phyloP scores from a whole-genome alignment of 2,797 vertebrate species.

The Gila robusta region DNA sequence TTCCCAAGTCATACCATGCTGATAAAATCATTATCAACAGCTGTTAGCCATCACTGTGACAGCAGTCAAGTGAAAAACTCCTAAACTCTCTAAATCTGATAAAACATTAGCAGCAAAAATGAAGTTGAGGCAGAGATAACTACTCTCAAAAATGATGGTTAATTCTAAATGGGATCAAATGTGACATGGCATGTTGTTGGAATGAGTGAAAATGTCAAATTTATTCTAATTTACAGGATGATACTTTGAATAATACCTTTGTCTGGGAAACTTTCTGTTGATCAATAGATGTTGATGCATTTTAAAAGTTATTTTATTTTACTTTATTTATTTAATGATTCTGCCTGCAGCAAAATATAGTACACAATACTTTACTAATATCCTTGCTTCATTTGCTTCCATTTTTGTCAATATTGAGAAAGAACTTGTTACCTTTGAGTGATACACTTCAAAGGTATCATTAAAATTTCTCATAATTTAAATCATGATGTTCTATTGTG shows the following conservation, averaged over 20 bases:
- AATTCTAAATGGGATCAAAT: slow-evolving; percentile 16
- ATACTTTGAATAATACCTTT: slow-evolving; percentile 3
- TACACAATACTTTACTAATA: slow-evolving; percentile 8
- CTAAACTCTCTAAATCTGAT: slow-evolving; percentile 26
- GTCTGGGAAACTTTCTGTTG: neutral
- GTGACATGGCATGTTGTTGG: neutral
- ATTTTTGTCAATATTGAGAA: slow-evolving; percentile 11
- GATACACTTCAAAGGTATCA: neutral
- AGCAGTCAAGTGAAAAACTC: slow-evolving; percentile 46
- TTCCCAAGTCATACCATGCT: slow-evolving; percentile 45
- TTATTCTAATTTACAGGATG: neutral
- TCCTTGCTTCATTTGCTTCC: neutral
- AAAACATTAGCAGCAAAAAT: slow-evolving; percentile 46
- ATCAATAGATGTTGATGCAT: neutral
- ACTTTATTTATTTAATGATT: slow-evolving; percentile 1
- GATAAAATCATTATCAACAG: slow-evolving; percentile 42
- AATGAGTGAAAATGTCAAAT: neutral
- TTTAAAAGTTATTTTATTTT: neutral
- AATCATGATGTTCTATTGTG: slow-evolving; percentile 5
- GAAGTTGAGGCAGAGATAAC: slow-evolving; percentile 16
- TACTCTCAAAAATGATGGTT: slow-evolving; percentile 1
- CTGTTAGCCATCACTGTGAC: slow-evolving; percentile 42
- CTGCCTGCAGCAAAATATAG: neutral
- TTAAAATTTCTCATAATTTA: neutral
- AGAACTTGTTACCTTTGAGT: neutral